Conservation (phyloP, 2,888 invertebrate genomes). For the Chymomyza caudatula region DNA sequence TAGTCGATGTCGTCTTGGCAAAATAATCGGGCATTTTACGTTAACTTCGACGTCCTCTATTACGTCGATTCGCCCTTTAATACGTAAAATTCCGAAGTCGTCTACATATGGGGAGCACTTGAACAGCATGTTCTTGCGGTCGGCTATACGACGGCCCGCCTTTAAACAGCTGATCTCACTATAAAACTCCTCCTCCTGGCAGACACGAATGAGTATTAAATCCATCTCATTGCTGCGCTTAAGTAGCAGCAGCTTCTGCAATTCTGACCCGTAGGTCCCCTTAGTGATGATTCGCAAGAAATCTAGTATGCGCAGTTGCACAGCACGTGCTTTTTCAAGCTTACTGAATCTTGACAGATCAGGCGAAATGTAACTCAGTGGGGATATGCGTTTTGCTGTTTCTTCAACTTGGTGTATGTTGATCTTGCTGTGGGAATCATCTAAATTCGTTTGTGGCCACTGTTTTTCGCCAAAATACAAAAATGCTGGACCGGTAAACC, state of each 20-base stretch:
- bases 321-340: not conserved
- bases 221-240: not conserved
- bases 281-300: no score
- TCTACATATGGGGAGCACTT: constrained; percentile 19
- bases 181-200: not conserved
- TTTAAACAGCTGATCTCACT: not conserved
- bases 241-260: no score
- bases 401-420: not conserved
- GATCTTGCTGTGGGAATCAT: no score
- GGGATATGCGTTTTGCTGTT: not conserved
- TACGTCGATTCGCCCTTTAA: constrained; percentile 10
- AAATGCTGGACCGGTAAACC: not conserved
- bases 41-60: not conserved
- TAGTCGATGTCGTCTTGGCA: not conserved
- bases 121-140: constrained; percentile 11
- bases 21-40: constrained; percentile 23
- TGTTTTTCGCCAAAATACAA: no score
- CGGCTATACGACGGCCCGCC: not conserved
- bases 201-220: not conserved
- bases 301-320: not conserved
- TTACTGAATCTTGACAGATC: not conserved
- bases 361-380: not conserved
- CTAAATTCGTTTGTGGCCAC: no score
- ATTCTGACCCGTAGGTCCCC: no score
- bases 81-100: constrained; percentile 8